Percentiles rank a stretch among this genome's conserved stretches.
Conservation (phyloP, 2,797 vertebrate genomes). For the Lacerta agilis region DNA sequence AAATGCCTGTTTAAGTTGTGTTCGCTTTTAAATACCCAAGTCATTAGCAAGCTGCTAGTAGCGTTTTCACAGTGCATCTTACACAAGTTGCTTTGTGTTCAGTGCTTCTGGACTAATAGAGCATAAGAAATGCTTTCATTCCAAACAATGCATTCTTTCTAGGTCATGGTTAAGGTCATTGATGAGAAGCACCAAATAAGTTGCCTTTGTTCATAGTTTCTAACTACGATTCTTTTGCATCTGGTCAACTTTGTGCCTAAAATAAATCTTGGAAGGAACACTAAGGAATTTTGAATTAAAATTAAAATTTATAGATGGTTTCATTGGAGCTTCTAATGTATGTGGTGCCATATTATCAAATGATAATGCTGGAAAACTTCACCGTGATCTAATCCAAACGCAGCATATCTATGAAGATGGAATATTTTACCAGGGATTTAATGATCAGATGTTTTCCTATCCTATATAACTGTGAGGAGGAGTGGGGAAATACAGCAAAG, state of each 20-base stretch:
- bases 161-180: slow-evolving; percentile 60
- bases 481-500: neutral
- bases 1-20: slow-evolving; percentile 35
- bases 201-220: slow-evolving; percentile 60
- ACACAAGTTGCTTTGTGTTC: slow-evolving; percentile 67
- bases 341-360: neutral
- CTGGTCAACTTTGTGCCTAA: slow-evolving; percentile 46
- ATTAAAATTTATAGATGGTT: neutral
- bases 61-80: slow-evolving; percentile 59
- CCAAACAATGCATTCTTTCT: slow-evolving; percentile 68
- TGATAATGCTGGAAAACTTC: neutral
- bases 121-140: slow-evolving; percentile 68
- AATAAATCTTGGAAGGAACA: slow-evolving; percentile 5
- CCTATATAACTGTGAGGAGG: fast-evolving
- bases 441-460: neutral
- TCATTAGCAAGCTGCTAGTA: slow-evolving; percentile 59
- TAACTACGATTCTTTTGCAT: slow-evolving; percentile 36
- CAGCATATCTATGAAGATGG: neutral
- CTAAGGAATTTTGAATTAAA: neutral
- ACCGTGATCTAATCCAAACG: neutral
- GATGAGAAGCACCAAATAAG: slow-evolving; percentile 38
- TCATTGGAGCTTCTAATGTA: slow-evolving; percentile 21
- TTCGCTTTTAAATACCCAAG: slow-evolving; percentile 35
- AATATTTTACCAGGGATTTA: slow-evolving; percentile 4
- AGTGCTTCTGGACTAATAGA: slow-evolving; percentile 63